Evolutionary conservation across 2,888 invertebrate species (phyloP).

Genomic region (Drosophila ustulata): DNA sequence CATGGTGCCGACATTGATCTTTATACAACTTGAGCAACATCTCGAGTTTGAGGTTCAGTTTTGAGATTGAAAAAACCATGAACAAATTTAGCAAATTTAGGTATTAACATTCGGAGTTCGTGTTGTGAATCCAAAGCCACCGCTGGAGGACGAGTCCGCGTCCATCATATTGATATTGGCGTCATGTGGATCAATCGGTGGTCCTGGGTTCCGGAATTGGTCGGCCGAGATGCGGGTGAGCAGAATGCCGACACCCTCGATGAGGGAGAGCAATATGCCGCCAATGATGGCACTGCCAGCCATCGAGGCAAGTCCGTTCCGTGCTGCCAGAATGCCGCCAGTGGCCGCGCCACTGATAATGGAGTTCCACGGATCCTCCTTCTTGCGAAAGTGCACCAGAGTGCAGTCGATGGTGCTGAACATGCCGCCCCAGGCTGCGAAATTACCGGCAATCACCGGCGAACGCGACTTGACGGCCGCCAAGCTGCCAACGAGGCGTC

Average conservation of each 20-base stretch:
- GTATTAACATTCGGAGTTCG: slow-evolving; percentile 48
- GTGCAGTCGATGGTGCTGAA: slow-evolving; percentile 69
- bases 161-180: slow-evolving; percentile 28
- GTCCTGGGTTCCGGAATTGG: slow-evolving; percentile 52
- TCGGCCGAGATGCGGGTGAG: slow-evolving; percentile 66
- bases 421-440: slow-evolving; percentile 68
- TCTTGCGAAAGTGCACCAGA: slow-evolving; percentile 59
- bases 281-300: slow-evolving; percentile 66
- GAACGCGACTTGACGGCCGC: slow-evolving; percentile 58
- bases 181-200: slow-evolving; percentile 29
- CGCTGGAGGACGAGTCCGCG: slow-evolving; percentile 19
- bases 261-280: slow-evolving; percentile 60
- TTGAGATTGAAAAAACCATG: background rate
- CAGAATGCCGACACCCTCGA: slow-evolving; percentile 66
- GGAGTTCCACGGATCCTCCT: slow-evolving; percentile 76
- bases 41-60: background rate
- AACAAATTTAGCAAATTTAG: slow-evolving; percentile 45
- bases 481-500: slow-evolving; percentile 61
- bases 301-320: slow-evolving; percentile 66
- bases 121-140: slow-evolving; percentile 29
- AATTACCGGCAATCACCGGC: slow-evolving; percentile 64
- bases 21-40: slow-evolving; percentile 2
- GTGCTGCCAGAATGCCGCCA: slow-evolving; percentile 65
- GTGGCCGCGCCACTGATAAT: slow-evolving; percentile 70
- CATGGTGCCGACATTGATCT: background rate